phyloP scores from a whole-genome alignment of 2,113 vertebrate species.

The Ifrita kowaldi region DNA sequence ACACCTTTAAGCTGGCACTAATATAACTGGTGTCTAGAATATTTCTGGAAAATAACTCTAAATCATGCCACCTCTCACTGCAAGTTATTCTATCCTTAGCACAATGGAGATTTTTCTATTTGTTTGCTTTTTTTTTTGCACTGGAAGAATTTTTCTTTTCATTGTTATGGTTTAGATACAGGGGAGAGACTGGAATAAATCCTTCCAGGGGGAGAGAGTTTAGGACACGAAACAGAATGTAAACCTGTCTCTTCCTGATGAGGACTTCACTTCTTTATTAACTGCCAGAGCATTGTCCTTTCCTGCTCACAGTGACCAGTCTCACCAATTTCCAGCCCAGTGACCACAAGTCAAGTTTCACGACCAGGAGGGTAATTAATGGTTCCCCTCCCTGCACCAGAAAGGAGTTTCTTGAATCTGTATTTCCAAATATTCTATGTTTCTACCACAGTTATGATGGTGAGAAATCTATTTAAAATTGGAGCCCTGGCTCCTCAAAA shows the following conservation, averaged over 20 bases:
- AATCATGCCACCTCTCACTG: neutral
- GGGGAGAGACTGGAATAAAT: neutral
- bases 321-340: no score
- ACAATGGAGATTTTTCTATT: neutral
- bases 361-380: neutral
- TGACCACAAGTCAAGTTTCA: neutral
- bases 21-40: neutral
- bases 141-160: neutral
- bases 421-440: neutral
- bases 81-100: neutral
- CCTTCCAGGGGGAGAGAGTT: neutral
- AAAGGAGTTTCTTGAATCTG: neutral
- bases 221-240: neutral
- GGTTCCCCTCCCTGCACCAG: fast-evolving
- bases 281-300: neutral
- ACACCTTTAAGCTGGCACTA: neutral
- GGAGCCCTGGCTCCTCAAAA: neutral
- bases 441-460: neutral
- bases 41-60: neutral
- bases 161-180: neutral
- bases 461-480: neutral
- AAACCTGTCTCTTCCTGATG: neutral
- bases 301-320: neutral
- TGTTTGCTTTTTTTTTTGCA: neutral
- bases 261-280: neutral